These are phyloP conservation scores for Phrixothrix hirtus DNA, from an alignment of 2,888 invertebrate species.

Conservation along the genomic window DNA sequence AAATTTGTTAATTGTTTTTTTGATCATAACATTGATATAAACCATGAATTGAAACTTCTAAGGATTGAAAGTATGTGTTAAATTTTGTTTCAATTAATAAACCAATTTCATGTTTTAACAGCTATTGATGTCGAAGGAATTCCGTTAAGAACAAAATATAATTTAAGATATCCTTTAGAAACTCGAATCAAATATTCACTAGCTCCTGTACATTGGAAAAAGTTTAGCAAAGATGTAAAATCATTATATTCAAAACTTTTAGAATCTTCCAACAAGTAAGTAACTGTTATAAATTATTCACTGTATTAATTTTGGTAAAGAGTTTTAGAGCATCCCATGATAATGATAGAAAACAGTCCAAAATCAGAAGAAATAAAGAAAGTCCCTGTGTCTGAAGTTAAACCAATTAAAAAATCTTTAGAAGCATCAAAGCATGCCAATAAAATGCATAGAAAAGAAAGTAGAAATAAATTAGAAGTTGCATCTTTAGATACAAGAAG, in stretches of 20 bases:
- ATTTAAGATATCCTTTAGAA: conserved; percentile 55
- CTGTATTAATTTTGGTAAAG: neutral
- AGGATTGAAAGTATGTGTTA: conserved; percentile 73
- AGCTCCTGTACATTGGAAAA: conserved; percentile 47
- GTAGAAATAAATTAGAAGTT: conserved; percentile 27
- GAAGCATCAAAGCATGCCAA: conserved; percentile 13
- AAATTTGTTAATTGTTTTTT: conserved; percentile 73
- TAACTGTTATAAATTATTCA: neutral
- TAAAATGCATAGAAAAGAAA: conserved; percentile 22
- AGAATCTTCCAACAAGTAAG: conserved; percentile 44
- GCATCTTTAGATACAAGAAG: conserved; percentile 21
- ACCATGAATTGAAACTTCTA: conserved; percentile 74
- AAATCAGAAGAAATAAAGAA: conserved; percentile 41
- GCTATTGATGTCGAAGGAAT: conserved; percentile 65
- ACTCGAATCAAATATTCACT: conserved; percentile 48
- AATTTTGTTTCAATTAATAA: neutral
- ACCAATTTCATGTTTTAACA: conserved; percentile 46
- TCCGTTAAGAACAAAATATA: conserved; percentile 60
- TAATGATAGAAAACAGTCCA: conserved; percentile 53
- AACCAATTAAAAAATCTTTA: conserved; percentile 49
- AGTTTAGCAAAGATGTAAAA: conserved; percentile 45
- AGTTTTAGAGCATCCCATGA: conserved; percentile 45
- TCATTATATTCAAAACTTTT: conserved; percentile 48
- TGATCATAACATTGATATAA: conserved; percentile 72
- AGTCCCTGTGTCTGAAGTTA: conserved; percentile 42